A percentile compares a stretch with the other conserved stretches of the same genome.
These are phyloP conservation scores for Plestiodon gilberti DNA, from an alignment of 2,113 vertebrate species.

Conservation along the genomic window DNA sequence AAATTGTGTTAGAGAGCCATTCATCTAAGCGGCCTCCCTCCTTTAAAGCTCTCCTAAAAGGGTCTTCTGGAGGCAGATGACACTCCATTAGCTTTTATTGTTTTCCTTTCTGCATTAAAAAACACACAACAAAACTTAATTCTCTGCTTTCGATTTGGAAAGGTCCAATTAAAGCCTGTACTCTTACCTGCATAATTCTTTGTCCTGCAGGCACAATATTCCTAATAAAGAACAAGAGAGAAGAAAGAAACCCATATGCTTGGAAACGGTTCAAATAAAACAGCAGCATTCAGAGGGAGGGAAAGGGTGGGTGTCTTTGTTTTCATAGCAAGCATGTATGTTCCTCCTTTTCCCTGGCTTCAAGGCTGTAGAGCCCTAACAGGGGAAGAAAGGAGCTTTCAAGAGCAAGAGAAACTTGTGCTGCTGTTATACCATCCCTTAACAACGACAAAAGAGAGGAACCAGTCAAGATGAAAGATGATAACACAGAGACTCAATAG, in stretches of 20 bases:
- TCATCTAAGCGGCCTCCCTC: not conserved
- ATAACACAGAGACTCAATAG: not conserved
- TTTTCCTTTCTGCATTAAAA: not conserved
- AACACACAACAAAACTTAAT: not conserved
- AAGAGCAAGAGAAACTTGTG: not conserved
- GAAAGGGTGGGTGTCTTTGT: not conserved
- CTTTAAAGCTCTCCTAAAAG: not conserved
- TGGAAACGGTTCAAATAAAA: slow-evolving; percentile 5
- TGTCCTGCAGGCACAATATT: not conserved
- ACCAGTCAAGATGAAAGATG: not conserved
- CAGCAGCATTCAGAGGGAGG: not conserved
- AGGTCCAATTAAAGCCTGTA: slow-evolving; percentile 5
- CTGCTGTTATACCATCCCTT: not conserved
- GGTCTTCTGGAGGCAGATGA: not conserved
- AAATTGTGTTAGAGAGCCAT: not conserved
- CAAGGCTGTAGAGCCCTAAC: not conserved
- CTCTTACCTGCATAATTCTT: slow-evolving; percentile 2
- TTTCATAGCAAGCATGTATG: not conserved
- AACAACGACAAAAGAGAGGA: too few species aligned
- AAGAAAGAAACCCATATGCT: not conserved
- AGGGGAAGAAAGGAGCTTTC: not conserved
- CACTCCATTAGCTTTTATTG: slow-evolving; percentile 17
- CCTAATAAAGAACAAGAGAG: not conserved
- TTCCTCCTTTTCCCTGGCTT: not conserved
- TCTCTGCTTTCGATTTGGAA: slow-evolving; percentile 6